Evolutionary conservation across 2,888 invertebrate species (phyloP).

Genomic region (Thera obeliscata): DNA sequence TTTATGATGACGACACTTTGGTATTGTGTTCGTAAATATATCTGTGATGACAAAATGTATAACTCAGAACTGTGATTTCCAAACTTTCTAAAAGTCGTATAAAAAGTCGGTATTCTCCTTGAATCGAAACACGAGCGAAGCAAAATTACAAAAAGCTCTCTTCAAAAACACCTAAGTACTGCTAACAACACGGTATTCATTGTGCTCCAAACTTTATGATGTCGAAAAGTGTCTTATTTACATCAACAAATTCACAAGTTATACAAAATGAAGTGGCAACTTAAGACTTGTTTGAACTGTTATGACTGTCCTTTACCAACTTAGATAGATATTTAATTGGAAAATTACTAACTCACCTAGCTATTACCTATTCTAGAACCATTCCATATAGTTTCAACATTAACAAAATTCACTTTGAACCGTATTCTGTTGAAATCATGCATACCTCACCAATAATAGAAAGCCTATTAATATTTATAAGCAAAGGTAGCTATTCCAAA

Average conservation of each 20-base stretch:
- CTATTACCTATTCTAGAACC: background rate
- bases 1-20: too few species aligned
- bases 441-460: constrained; percentile 34
- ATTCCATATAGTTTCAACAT: background rate
- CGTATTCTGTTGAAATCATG: constrained; percentile 21
- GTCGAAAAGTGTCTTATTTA: constrained; percentile 36
- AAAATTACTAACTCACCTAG: too few species aligned
- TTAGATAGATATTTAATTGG: too few species aligned
- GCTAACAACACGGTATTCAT: constrained; percentile 28
- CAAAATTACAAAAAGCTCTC: background rate
- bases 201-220: constrained; percentile 31
- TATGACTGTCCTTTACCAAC: constrained; percentile 5
- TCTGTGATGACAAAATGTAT: too few species aligned
- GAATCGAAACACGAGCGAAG: background rate
- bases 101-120: too few species aligned
- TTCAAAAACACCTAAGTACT: constrained; percentile 6
- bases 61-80: too few species aligned
- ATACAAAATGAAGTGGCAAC: constrained; percentile 29
- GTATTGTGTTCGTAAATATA: too few species aligned
- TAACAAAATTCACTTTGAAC: constrained; percentile 3
- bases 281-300: constrained; percentile 29
- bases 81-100: too few species aligned
- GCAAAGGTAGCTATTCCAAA: constrained; percentile 26
- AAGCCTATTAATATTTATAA: constrained; percentile 39
- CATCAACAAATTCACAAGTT: constrained; percentile 33